Evolutionary conservation across 2,888 invertebrate genomes (phyloP).

Genomic region (Macaria notata): DNA sequence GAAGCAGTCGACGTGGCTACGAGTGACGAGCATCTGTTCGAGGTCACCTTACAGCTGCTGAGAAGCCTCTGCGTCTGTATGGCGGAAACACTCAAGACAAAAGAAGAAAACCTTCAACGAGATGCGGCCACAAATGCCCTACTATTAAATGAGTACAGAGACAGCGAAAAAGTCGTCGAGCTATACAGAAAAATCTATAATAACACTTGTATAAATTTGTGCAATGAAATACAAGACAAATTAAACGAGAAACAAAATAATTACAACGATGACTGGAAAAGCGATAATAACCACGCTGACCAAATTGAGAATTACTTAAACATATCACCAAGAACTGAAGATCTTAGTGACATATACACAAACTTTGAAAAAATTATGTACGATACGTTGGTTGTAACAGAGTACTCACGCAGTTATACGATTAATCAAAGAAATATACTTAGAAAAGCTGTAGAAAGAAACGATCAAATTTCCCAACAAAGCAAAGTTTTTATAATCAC

Average conservation of each 20-base stretch:
- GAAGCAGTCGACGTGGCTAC: conserved; percentile 57
- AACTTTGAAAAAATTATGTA: conserved; percentile 44
- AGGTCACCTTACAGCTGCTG: conserved; percentile 62
- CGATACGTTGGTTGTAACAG: conserved; percentile 52
- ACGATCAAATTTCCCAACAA: conserved; percentile 34
- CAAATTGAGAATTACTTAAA: conserved; percentile 21
- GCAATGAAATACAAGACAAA: conserved; percentile 43
- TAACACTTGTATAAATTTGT: conserved; percentile 57
- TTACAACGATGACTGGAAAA: conserved; percentile 23
- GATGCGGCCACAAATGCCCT: conserved; percentile 38
- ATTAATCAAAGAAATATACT: conserved; percentile 54
- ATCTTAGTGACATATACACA: too few relatives aligned
- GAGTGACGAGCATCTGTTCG: conserved; percentile 56
- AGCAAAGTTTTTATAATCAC: conserved; percentile 62
- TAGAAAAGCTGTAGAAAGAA: conserved; percentile 32
- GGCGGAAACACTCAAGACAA: conserved; percentile 50
- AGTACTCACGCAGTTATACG: conserved; percentile 52
- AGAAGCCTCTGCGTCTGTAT: conserved; percentile 65
- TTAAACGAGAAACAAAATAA: conserved; percentile 31
- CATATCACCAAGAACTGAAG: too few relatives aligned
- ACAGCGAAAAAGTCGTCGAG: conserved; percentile 41
- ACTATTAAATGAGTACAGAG: conserved; percentile 29
- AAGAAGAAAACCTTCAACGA: conserved; percentile 39
- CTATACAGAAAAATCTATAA: conserved; percentile 62
- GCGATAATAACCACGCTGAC: conserved; percentile 35